Conservation (phyloP, 2,797 vertebrate genomes). For the Argentina silus region DNA sequence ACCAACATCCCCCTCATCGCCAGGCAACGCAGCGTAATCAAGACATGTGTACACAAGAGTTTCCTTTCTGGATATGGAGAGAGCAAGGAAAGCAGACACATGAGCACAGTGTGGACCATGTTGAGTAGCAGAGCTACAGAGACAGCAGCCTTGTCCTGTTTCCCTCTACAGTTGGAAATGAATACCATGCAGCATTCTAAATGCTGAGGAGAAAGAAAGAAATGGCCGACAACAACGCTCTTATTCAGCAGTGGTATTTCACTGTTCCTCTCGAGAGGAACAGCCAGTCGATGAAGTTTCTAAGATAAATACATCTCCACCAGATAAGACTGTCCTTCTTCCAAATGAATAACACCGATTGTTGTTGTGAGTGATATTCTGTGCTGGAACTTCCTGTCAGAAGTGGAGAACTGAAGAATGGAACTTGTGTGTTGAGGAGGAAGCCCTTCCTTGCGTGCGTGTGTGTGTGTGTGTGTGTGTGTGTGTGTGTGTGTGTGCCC, state of each 20-base stretch:
- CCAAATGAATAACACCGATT: slow-evolving; percentile 26
- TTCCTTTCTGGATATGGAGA: slow-evolving; percentile 72
- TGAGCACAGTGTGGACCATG: slow-evolving; percentile 58
- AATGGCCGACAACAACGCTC: slow-evolving; percentile 56
- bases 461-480: slow-evolving; percentile 3
- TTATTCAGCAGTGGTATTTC: slow-evolving; percentile 60
- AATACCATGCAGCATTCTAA: slow-evolving; percentile 45
- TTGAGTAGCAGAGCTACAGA: slow-evolving; percentile 30
- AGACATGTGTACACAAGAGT: slow-evolving; percentile 77
- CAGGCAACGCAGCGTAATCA: slow-evolving; percentile 79
- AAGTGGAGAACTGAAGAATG: slow-evolving; percentile 9
- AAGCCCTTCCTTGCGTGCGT: slow-evolving; percentile 12
- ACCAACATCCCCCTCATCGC: slow-evolving; percentile 62
- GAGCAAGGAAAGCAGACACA: slow-evolving; percentile 43
- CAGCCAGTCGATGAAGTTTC: slow-evolving; percentile 28
- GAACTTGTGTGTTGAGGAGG: slow-evolving; percentile 26
- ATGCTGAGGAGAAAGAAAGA: slow-evolving; percentile 34
- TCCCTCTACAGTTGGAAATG: slow-evolving; percentile 56
- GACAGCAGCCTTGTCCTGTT: slow-evolving; percentile 54
- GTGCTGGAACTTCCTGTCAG: slow-evolving; percentile 59
- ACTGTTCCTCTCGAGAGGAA: slow-evolving; percentile 33
- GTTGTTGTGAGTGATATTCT: slow-evolving; percentile 41
- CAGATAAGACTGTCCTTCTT: slow-evolving; percentile 31
- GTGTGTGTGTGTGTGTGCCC: background rate
- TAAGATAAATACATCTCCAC: slow-evolving; percentile 47